Conservation (phyloP, 2,888 invertebrate genomes). For the Macrosiphum euphorbiae region DNA sequence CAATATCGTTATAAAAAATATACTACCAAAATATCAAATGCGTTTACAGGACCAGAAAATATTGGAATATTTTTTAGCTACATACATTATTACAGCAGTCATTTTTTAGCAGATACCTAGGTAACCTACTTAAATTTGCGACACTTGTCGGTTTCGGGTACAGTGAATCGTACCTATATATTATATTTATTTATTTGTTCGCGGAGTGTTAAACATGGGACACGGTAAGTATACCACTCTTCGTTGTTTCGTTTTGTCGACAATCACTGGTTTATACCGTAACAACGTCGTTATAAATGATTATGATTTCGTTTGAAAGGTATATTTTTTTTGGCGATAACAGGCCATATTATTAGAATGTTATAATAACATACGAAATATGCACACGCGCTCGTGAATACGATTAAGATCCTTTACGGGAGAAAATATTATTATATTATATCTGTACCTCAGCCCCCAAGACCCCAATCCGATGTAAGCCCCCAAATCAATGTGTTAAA, state of each 20-base stretch:
- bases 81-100: background rate
- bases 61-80: no score
- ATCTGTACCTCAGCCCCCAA: no score
- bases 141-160: background rate
- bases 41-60: no score
- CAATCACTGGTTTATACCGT: background rate
- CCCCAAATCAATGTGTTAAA: no score
- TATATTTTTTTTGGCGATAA: background rate
- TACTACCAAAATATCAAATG: no score
- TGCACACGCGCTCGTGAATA: background rate
- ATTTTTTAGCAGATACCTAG: background rate
- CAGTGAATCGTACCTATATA: background rate
- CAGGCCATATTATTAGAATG: background rate
- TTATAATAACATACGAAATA: background rate
- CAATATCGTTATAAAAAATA: no score
- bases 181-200: background rate
- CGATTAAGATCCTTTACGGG: background rate
- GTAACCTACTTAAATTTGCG: background rate
- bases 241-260: background rate
- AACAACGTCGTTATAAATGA: background rate
- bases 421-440: background rate
- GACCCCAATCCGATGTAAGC: no score
- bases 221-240: background rate
- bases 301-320: background rate
- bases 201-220: background rate